Base-by-base conservation (phyloP, 1,140 invertebrate genomes). In the Brachionus plicatilis region DNA sequence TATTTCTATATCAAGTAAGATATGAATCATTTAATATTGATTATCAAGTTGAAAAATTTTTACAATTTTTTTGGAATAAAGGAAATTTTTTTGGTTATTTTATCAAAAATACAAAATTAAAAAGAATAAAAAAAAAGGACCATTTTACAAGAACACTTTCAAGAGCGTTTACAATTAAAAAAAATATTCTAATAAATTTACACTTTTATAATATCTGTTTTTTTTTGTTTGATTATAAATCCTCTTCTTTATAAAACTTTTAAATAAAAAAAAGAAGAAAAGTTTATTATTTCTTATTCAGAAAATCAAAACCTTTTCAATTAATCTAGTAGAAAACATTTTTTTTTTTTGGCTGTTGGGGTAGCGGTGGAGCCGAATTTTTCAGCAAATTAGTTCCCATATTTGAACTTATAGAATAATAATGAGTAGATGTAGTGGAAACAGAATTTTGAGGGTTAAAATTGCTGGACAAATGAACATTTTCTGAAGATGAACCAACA, bases 61-160 rank as follows among this genome's bases (percentile, higher is more conserved):
- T 60, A 60, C 53, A 60, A 60, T 60, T 60, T 12, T 60, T 60
- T 24, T 60, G 53, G 53, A 20, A 60, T 53, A n/a, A 60, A 60
- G 17, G 53, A 60, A 47, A 12, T 60, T 24, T 60, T 60, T 60
- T 60, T 60, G 66, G 27, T 68, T 68, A n/a, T n/a, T 33, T n/a
- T 65, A 29, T 65, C 56, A 68, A 68, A 68, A 68, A 43, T 41
- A 72, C 17, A 41, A 72, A 43, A 9, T 43, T 1, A 76, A 76
- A 76, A 76, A 76, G 14, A 50, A 27, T 50, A 50, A 50, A 27
- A 76, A 50, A 50, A 37, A 47, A 3, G 29, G 8, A 29, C 27
- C 20, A 76, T 76, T 76, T 47, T 76, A 76, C 72, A 76, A 50
- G 43, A 76, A 76, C 72, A 76, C 72, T 76, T 76, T 33, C 41